Evolutionary conservation across 2,113 vertebrate genomes (phyloP).

Genomic region (Chrysemys picta): DNA sequence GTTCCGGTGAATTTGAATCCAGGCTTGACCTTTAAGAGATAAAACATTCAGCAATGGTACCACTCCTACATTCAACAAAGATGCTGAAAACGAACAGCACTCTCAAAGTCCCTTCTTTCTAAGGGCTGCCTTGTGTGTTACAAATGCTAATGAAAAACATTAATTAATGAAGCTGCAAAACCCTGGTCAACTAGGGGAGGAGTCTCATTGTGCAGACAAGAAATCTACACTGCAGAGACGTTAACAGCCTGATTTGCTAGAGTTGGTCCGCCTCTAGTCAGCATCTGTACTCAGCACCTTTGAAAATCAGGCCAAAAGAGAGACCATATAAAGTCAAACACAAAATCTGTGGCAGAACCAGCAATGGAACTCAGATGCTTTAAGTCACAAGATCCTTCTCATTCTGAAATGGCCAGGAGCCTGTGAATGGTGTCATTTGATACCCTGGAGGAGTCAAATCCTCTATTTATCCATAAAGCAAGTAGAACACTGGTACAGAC

Average conservation of each 20-base stretch:
- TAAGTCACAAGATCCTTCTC: not conserved
- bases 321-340: too few species aligned
- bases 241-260: not conserved
- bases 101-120: not conserved
- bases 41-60: not conserved
- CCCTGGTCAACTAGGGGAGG: not conserved
- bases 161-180: not conserved
- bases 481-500: not conserved
- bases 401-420: not conserved
- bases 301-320: not conserved
- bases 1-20: not conserved
- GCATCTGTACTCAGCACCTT: not conserved
- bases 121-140: not conserved
- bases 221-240: not conserved
- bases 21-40: not conserved
- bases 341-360: not conserved
- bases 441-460: not conserved
- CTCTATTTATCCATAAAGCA: not conserved
- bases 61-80: not conserved
- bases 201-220: not conserved
- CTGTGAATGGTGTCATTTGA: not conserved
- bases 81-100: not conserved
- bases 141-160: not conserved
- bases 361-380: not conserved
- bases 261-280: not conserved